Evolutionary conservation across 2,113 vertebrate genomes (phyloP).

Genomic region (Bos indicus): DNA sequence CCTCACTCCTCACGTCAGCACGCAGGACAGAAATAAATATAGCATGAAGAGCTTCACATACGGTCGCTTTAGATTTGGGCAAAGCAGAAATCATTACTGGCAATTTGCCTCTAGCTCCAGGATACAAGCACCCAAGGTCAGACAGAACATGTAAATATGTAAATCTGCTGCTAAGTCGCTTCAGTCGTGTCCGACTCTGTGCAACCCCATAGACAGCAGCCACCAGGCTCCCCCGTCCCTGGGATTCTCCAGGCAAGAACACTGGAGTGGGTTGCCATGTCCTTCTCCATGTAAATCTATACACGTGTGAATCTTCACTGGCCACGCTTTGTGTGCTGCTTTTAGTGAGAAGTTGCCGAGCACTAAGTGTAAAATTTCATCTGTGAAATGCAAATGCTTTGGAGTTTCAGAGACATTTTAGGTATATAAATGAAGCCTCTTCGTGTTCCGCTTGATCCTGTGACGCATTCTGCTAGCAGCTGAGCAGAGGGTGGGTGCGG

Average conservation of each 20-base stretch:
- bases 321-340: neutral
- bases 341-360: neutral
- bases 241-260: too few relatives aligned
- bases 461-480: neutral
- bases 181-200: too few relatives aligned
- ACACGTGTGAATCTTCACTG: neutral
- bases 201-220: too few relatives aligned
- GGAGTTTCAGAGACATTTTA: neutral
- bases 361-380: neutral
- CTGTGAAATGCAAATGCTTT: neutral
- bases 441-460: fast-evolving
- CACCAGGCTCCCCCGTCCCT: too few relatives aligned
- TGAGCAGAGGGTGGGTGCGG: fast-evolving
- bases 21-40: neutral
- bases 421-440: neutral
- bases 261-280: too few relatives aligned
- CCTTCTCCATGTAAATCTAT: too few relatives aligned
- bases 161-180: too few relatives aligned
- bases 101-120: neutral
- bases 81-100: neutral
- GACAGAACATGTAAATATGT: neutral
- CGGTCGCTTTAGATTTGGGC: neutral
- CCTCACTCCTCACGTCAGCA: neutral
- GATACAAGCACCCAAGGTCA: too few relatives aligned
- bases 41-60: too few relatives aligned